Base-by-base conservation (phyloP, 2,888 invertebrate genomes). In the Adineta ricciae region DNA sequence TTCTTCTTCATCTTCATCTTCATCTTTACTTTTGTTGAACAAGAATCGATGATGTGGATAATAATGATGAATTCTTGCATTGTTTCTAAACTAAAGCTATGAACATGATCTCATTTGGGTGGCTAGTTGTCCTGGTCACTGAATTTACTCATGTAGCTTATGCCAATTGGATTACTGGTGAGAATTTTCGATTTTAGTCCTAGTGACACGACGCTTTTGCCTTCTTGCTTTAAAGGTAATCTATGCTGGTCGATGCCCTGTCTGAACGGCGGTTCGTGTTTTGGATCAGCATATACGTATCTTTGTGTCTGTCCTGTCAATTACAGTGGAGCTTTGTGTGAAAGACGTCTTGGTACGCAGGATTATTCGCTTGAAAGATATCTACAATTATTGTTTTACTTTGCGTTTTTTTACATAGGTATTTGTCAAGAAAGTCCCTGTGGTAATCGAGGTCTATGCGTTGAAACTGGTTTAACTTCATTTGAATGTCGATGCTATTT, bases 261-360 rank as follows among this genome's bases (percentile, higher is more conserved):
- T 56, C n/a, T 72, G n/a, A 85, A 85, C 36, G 85, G 85, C 4
- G 85, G 85, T 72, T 72, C 78, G 32, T 85, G 85, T 52, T 84
- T 84, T 56, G 36, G 78, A 36, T 72, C 82, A 64, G 83, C 83
- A 5, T 78, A 52, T 41, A 84, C 73, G 41, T 85, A 85, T 56
- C 52, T 82, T 54, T 85, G 85, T 56, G 83, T 83, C n/a, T 85
- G 85, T 56, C 85, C 83, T 50, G 46, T 72, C 19, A 85, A 85
- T 84, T 85, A 54, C 27, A 72, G 73, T 32, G 85, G 85, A 32
- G 41, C 73, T 32, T 56, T 83, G 41, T 85, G 85, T 52, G 83
- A 85, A 38, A 84, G 32, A 78, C 78, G 24, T 11, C 78, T 78
- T 78, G 78, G 78, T 78, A 8, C 11, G 46, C 24, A 19, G 2